Percentiles rank a stretch among this genome's conserved stretches.
Evolutionary conservation across 1,140 invertebrate species (phyloP).

Genomic region (Drosophila hydei): DNA sequence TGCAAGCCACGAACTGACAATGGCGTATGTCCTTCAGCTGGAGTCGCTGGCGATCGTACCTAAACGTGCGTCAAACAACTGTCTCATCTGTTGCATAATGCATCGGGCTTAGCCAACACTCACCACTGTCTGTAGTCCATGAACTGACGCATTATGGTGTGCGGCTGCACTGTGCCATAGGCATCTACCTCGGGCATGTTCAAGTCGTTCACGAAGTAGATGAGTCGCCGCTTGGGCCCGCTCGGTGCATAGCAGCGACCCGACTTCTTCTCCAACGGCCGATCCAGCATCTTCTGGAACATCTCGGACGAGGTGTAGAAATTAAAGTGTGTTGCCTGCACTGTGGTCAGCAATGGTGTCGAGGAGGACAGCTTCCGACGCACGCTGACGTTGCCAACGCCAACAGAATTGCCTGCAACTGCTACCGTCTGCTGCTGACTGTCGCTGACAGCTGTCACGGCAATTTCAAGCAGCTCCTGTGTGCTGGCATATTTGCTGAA

Average conservation of each 20-base stretch:
- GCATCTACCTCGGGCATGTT: conserved; percentile 98
- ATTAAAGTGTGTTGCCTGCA: conserved; percentile 96
- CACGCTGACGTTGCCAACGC: conserved; percentile 11
- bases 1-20: conserved; percentile 96
- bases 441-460: conserved; percentile 58
- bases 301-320: conserved; percentile 97
- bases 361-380: conserved; percentile 62
- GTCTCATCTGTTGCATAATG: too few relatives aligned
- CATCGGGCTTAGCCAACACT: neutral
- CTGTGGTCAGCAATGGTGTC: conserved; percentile 82
- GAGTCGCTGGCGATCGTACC: conserved; percentile 93
- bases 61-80: neutral
- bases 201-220: conserved; percentile 98
- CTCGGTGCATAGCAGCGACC: conserved; percentile 96
- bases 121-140: conserved; percentile 96
- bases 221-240: conserved; percentile 92
- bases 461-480: conserved; percentile 71
- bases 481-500: conserved; percentile 86
- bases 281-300: conserved; percentile 96
- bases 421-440: conserved; percentile 18
- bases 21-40: conserved; percentile 96
- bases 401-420: neutral
- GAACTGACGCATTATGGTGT: conserved; percentile 96
- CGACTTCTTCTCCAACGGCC: conserved; percentile 97
- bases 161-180: conserved; percentile 97